These are phyloP conservation scores for Megaceryle torquata DNA, from an alignment of 2,113 vertebrate genomes.

Conservation along the genomic window DNA sequence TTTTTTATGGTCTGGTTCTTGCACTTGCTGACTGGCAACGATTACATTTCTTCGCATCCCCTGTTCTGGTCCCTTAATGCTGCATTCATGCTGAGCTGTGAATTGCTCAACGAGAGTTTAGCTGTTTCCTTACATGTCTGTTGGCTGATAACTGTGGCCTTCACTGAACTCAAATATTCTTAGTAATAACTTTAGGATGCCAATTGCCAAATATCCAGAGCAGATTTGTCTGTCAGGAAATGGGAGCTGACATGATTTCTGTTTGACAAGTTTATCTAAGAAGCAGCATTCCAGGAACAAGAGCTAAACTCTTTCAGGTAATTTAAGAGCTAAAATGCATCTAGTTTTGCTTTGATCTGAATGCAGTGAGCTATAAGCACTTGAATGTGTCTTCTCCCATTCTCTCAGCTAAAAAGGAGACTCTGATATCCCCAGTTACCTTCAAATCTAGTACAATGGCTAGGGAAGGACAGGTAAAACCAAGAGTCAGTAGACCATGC, in stretches of 20 bases:
- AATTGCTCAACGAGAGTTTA: conserved; percentile 17
- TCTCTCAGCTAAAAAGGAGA: not conserved
- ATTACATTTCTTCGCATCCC: not conserved
- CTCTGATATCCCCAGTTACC: not conserved
- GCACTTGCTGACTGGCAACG: not conserved
- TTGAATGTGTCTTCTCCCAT: not conserved
- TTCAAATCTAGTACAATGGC: not conserved
- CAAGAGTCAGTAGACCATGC: not conserved
- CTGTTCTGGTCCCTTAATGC: not conserved
- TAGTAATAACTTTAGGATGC: not conserved
- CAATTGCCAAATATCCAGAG: not conserved
- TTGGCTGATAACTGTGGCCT: not conserved
- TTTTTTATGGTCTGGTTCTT: not conserved
- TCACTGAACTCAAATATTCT: not conserved
- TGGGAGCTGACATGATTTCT: not conserved
- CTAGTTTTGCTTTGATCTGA: not conserved
- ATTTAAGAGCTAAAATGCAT: not conserved
- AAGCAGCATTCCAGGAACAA: not conserved
- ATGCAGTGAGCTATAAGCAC: not conserved
- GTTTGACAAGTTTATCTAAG: not conserved
- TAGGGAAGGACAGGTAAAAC: not conserved
- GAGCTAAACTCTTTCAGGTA: not conserved
- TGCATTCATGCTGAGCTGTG: conserved; percentile 1
- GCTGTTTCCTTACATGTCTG: not conserved
- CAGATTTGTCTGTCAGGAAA: not conserved